Base-by-base conservation (phyloP, 2,113 vertebrate genomes). In the Oncorhynchus nerka region DNA sequence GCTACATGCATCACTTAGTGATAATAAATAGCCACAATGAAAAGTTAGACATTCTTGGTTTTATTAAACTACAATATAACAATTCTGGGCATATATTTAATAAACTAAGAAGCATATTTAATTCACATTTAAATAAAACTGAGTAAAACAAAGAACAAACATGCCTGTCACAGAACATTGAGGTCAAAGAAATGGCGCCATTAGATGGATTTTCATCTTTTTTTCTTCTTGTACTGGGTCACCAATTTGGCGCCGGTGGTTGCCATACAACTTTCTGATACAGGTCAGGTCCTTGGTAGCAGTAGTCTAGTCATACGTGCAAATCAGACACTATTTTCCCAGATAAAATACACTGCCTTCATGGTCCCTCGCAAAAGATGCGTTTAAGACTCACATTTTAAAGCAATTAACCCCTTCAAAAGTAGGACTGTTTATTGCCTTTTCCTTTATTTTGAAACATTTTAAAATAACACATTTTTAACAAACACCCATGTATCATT, bases 41-140 rank as follows among this genome's bases (percentile, higher is more conserved):
- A 82, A 87, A 84, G 79, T 87, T 84, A 88, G 85, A 83, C 81
- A 89, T 85, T 69, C 82, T 67, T 16, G 78, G 79, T 65, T 91
- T 91, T 89, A 90, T 85, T 82, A 62, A 85, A 74, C 85, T 83
- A 84, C 57, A 80, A 77, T 88, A 83, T 80, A 81, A 86, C 82
- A 85, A 77, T 79, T 73, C 9, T 12, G 19, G 65, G 49, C 68
- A 82, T 90, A 80, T 87, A 66, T 89, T 73, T 71, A 48, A 72
- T 68, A 62, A 75, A 45, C 89, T 83, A 90, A 87, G 89, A 73
- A 76, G 81, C 75, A 76, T 57, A 84, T 69, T 80, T 76, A 69
- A 83, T 89, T 81, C 85, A 90, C 88, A 90, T 76, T 91, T 88
- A 90, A 92, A 92, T 85, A 88, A 82, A 81, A 89, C 9, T 81